phyloP scores from a whole-genome alignment of 2,113 vertebrate species.

The Albula glossodonta region DNA sequence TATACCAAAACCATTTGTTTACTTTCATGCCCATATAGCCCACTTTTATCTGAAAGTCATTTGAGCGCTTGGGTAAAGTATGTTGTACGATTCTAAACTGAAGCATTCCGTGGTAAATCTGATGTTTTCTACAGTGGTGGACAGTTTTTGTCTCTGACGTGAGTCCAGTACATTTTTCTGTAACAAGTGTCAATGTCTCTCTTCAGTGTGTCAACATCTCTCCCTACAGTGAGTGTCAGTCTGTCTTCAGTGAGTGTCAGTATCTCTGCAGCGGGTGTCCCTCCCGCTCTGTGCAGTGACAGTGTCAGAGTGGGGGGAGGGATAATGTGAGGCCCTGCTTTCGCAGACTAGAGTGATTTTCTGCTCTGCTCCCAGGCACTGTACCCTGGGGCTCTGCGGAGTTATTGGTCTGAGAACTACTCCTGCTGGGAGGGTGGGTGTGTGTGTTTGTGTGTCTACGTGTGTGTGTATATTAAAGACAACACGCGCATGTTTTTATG shows the following conservation, averaged over 20 bases:
- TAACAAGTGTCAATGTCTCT: background rate
- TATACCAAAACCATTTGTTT: too few species aligned
- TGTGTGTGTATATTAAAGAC: background rate
- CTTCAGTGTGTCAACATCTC: background rate
- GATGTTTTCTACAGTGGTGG: too few species aligned
- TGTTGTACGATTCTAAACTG: background rate
- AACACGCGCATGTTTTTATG: background rate
- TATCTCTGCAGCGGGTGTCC: conserved; percentile 51
- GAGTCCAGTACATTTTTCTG: background rate
- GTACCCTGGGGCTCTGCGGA: conserved; percentile 52
- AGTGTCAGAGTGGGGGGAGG: conserved; percentile 38
- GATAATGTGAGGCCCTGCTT: conserved; percentile 48
- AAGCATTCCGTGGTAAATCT: background rate
- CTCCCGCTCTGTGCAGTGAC: conserved; percentile 49
- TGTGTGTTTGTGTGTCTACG: conserved; percentile 18
- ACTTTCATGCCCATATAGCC: too few species aligned
- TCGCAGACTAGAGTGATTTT: conserved; percentile 52
- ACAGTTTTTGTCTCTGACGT: too few species aligned
- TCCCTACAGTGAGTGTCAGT: background rate
- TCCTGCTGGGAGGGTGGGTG: conserved; percentile 43
- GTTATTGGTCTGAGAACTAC: conserved; percentile 57
- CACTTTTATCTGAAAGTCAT: too few species aligned
- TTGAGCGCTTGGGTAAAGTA: background rate
- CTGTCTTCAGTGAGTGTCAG: background rate
- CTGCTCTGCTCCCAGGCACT: conserved; percentile 53